These are phyloP conservation scores for Pyrocoelia pectoralis DNA, from an alignment of 2,888 invertebrate species.

Conservation along the genomic window DNA sequence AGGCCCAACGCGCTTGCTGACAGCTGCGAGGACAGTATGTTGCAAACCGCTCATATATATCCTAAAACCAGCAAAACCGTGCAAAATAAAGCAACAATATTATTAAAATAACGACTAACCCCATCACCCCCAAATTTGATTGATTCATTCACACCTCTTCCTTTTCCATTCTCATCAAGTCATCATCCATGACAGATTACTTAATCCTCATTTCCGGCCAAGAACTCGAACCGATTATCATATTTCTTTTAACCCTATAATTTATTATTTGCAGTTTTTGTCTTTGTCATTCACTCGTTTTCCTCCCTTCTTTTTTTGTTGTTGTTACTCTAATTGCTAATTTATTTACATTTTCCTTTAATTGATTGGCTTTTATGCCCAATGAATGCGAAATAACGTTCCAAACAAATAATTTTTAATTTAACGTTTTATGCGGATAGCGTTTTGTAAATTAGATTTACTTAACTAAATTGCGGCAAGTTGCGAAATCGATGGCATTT, in stretches of 20 bases:
- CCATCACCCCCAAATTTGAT: not conserved
- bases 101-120: slow-evolving; percentile 1
- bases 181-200: slow-evolving; percentile 19
- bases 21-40: not conserved
- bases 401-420: not conserved
- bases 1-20: not conserved
- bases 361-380: slow-evolving; percentile 24
- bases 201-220: slow-evolving; percentile 19
- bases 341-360: slow-evolving; percentile 31
- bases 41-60: not conserved
- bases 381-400: slow-evolving; percentile 23
- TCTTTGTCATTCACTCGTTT: not conserved
- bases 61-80: slow-evolving; percentile 5
- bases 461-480: not conserved
- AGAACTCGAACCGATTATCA: slow-evolving; percentile 31
- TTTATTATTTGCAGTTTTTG: slow-evolving; percentile 17
- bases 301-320: slow-evolving; percentile 2
- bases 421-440: not conserved
- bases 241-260: slow-evolving; percentile 16
- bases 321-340: slow-evolving; percentile 14
- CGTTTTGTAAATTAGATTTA: not conserved
- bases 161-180: no score
- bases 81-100: slow-evolving; percentile 4
- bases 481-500: not conserved
- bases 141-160: no score